A percentile compares a stretch with the other conserved stretches of the same genome.
phyloP scores from a whole-genome alignment of 2,797 vertebrate species.

The Leontocebus nigricollis region DNA sequence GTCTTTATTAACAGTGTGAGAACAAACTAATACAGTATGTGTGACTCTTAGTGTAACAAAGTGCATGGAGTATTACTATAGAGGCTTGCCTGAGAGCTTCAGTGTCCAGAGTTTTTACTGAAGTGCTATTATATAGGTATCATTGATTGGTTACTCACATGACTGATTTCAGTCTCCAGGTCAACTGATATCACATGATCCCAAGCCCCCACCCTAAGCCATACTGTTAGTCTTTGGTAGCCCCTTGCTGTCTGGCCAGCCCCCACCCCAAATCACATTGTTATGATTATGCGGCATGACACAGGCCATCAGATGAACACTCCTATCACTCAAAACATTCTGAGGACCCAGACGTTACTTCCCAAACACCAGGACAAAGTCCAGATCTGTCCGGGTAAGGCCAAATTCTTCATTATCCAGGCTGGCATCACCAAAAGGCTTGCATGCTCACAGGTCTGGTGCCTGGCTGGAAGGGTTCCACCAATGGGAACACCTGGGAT shows the following conservation, averaged over 20 bases:
- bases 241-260: neutral
- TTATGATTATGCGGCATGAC: neutral
- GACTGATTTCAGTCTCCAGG: neutral
- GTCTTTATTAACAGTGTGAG: neutral
- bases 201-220: neutral
- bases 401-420: neutral
- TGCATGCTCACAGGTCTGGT: too few relatives aligned
- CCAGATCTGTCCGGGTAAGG: neutral
- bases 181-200: neutral
- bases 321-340: neutral
- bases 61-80: rapidly evolving
- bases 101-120: neutral
- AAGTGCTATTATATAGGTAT: too few relatives aligned
- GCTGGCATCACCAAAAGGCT: neutral
- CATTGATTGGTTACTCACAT: neutral
- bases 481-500: neutral
- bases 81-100: too few relatives aligned
- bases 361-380: neutral
- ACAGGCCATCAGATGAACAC: neutral
- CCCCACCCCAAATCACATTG: neutral
- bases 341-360: neutral
- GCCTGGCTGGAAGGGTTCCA: too few relatives aligned
- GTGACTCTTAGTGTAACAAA: too few relatives aligned
- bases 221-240: neutral
- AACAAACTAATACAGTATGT: neutral